Base-by-base conservation (phyloP, 1,140 invertebrate species). In the Trigoniulus corallinus region DNA sequence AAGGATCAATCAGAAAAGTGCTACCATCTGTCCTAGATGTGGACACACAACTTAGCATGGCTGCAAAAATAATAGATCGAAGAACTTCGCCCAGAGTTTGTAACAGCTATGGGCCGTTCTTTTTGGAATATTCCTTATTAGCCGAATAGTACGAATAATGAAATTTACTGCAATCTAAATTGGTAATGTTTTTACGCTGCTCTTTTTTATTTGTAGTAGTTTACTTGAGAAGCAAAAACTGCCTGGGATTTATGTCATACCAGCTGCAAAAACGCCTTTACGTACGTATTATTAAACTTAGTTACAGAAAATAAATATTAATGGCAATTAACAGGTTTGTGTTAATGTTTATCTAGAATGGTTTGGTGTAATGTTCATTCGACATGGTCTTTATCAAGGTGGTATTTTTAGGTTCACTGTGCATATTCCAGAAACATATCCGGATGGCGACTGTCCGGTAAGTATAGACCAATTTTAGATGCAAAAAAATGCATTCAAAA, bases 281-380 rank as follows among this genome's bases (percentile, higher is more conserved):
- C 50, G 54, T 55, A 53, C 48, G 54, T 52, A 2, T 29, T n/a
- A 29, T 45, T 48, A n/a, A 39, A 41, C 43, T 15, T 39, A 3
- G 13, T n/a, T 48, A 2, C 43, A 15, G 0, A 54, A 1, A 21
- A 21, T 24, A 44, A 10, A 49, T 23, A 37, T 50, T 44, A 22
- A 37, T 10, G 7, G 34, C 34, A 37, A 37, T 37, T 37, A n/a
- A 37, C 34, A 37, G n/a, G 7, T 37, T n/a, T 41, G 25, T 25
- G 49, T 53, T 54, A 61, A 64, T 60, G 57, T 58, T 56, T 53
- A 76, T 74, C 53, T 63, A 92, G 87, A 84, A 56, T 95, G 89
- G 89, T 89, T 84, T 74, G 91, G 89, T 54, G 82, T 94, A 15
- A 75, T 93, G 59, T 95, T 94, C 72, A 76, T 93, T 50, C 75